These are phyloP conservation scores for Drosophila formosana DNA, from an alignment of 2,888 invertebrate species.

Conservation along the genomic window DNA sequence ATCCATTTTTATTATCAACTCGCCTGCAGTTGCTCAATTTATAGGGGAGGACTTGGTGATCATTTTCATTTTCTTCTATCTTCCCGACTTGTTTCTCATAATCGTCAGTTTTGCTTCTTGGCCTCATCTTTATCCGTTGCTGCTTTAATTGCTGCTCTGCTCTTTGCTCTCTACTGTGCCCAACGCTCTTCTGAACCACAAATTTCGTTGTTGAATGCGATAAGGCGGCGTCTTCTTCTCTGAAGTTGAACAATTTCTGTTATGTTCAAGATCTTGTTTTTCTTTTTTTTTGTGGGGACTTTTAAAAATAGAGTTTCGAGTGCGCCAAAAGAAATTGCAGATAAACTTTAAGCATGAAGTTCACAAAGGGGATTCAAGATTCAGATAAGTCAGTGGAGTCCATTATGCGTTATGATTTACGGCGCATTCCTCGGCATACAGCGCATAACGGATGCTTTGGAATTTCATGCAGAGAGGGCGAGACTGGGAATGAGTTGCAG, in stretches of 20 bases:
- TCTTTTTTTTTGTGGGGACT: conserved; percentile 27
- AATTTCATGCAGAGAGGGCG: conserved; percentile 25
- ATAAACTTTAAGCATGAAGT: conserved; percentile 36
- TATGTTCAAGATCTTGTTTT: conserved; percentile 23
- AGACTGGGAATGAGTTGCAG: conserved; percentile 40
- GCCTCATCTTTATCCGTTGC: conserved; percentile 38
- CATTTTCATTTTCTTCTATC: conserved; percentile 4
- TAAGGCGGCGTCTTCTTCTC: conserved; percentile 21
- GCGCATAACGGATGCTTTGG: conserved; percentile 42
- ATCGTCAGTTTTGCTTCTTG: conserved; percentile 15
- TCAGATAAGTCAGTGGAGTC: conserved; percentile 26
- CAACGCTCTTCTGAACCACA: conserved; percentile 26
- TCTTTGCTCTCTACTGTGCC: conserved; percentile 24
- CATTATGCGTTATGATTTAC: conserved; percentile 47
- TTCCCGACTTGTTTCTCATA: conserved; percentile 9
- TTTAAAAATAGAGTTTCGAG: conserved; percentile 54
- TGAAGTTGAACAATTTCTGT: conserved; percentile 19
- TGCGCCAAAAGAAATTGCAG: conserved; percentile 46
- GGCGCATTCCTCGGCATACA: conserved; percentile 35
- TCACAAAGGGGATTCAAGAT: conserved; percentile 15
- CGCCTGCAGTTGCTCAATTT: conserved; percentile 54
- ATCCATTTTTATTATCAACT: conserved; percentile 65
- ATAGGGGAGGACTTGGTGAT: conserved; percentile 30
- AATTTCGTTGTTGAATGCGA: conserved; percentile 19
- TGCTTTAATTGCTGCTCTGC: conserved; percentile 50